phyloP scores from a whole-genome alignment of 2,113 vertebrate genomes.

The Furnarius figulus region DNA sequence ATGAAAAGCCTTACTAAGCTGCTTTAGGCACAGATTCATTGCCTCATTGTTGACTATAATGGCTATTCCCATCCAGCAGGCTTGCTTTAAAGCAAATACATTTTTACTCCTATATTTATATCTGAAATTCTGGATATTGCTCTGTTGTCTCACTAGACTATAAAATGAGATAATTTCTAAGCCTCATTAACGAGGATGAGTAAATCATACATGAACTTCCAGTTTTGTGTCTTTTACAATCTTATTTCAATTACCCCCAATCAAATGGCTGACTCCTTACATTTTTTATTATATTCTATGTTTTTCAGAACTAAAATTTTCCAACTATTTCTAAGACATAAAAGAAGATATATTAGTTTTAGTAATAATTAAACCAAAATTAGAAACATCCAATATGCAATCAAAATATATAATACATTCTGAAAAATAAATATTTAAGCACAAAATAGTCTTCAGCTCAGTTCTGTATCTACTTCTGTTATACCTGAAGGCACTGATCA shows the following conservation, averaged over 20 bases:
- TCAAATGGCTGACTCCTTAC: background rate
- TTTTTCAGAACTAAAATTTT: background rate
- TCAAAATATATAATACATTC: background rate
- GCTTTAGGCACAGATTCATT: slow-evolving; percentile 80
- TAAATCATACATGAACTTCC: slow-evolving; percentile 12
- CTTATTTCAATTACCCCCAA: background rate
- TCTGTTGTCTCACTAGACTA: slow-evolving; percentile 25
- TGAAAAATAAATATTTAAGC: background rate
- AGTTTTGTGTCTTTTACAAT: background rate
- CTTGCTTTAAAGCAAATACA: slow-evolving; percentile 56
- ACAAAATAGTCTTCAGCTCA: background rate
- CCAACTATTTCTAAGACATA: background rate
- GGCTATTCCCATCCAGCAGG: slow-evolving; percentile 67
- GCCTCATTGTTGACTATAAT: slow-evolving; percentile 62
- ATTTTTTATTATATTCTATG: background rate
- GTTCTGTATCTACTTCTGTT: background rate
- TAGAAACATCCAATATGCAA: background rate
- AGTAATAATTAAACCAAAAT: background rate
- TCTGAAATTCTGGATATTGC: slow-evolving; percentile 52
- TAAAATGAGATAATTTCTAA: slow-evolving; percentile 28
- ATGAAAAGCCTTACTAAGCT: slow-evolving; percentile 74
- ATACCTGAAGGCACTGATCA: background rate
- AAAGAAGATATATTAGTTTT: background rate
- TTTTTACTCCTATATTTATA: slow-evolving; percentile 39
- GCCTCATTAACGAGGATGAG: background rate